Evolutionary conservation across 1,140 invertebrate species (phyloP).

Genomic region (Apis mellifera): Amel_HAv3.1 CM009931.2:25867501-25868000

Average conservation of each 20-base stretch:
- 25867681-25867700: slow-evolving; percentile 3
- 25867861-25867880: no score
- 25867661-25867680: slow-evolving; percentile 6
- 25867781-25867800: no score
- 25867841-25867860: no score
- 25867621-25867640: slow-evolving; percentile 11
- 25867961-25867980: no score
- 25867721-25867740: no score
- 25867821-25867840: no score
- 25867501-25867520: slow-evolving; percentile 34
- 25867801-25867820: no score
- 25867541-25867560: slow-evolving; percentile 64
- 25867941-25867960: no score
- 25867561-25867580: slow-evolving; percentile 58
- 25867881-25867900: no score
- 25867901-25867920: background rate
- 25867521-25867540: slow-evolving; percentile 45
- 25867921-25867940: no score
- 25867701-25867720: background rate
- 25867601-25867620: slow-evolving; percentile 55
- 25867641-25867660: background rate
- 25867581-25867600: slow-evolving; percentile 27
- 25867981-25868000: background rate
- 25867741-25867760: no score
- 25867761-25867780: no score